Percentiles rank a stretch among this genome's conserved stretches.
phyloP scores from a whole-genome alignment of 2,113 vertebrate species.

The Anoplopoma fimbria region DNA sequence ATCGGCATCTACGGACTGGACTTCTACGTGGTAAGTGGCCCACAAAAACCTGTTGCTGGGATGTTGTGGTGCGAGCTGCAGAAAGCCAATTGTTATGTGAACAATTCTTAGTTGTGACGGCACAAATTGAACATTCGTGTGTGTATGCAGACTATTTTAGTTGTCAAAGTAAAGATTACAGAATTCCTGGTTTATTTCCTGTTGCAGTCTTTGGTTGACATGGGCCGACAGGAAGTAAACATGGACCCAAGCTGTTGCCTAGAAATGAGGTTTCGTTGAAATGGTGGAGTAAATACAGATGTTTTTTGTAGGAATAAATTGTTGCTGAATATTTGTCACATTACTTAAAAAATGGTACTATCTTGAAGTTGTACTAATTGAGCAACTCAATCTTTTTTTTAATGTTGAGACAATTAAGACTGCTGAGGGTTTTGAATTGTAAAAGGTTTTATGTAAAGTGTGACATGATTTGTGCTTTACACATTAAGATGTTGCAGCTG shows the following conservation, averaged over 20 bases:
- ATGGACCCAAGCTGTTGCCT: background rate
- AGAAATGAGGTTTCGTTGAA: background rate
- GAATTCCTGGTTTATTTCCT: background rate
- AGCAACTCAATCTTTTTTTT: background rate
- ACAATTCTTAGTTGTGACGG: background rate
- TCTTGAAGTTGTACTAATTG: background rate
- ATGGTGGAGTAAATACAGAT: background rate
- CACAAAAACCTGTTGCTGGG: background rate
- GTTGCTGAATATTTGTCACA: background rate
- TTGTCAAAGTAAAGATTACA: background rate
- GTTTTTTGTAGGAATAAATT: background rate
- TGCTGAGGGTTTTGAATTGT: background rate
- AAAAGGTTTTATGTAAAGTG: background rate
- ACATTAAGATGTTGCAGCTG: background rate
- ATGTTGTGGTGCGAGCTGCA: background rate
- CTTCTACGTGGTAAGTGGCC: slow-evolving; percentile 93
- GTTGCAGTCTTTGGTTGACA: background rate
- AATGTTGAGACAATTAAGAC: background rate
- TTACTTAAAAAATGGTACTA: background rate
- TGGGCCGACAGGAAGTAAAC: background rate
- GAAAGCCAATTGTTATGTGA: background rate
- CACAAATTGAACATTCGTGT: background rate
- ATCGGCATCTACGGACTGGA: slow-evolving; percentile 99
- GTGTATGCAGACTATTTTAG: background rate
- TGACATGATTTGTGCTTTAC: background rate